Conservation (phyloP, 2,113 vertebrate species). For the Microcebus tavaratra region DNA sequence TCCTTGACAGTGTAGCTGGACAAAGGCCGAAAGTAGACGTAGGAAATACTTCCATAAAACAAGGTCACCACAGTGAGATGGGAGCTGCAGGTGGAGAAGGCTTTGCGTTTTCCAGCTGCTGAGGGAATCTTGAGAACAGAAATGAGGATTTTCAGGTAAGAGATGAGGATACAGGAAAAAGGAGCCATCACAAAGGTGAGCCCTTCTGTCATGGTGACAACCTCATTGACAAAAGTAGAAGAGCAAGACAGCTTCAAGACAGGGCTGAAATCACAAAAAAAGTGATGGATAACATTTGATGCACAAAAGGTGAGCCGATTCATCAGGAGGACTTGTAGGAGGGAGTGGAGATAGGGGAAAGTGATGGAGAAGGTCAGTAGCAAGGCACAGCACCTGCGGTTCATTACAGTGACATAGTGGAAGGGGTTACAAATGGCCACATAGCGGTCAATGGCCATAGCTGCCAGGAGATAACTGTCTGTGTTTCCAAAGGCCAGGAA, state of each 20-base stretch:
- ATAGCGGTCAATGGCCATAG: too few relatives aligned
- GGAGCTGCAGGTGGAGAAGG: conserved; percentile 76
- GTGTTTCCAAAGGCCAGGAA: too few relatives aligned
- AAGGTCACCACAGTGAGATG: conserved; percentile 70
- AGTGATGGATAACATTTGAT: conserved; percentile 61
- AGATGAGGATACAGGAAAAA: conserved; percentile 50
- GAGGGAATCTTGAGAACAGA: conserved; percentile 50
- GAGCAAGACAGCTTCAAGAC: conserved; percentile 67
- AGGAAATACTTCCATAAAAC: conserved; percentile 69
- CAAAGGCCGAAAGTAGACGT: conserved; percentile 63
- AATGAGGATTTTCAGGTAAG: conserved; percentile 59
- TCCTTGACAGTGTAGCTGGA: conserved; percentile 35
- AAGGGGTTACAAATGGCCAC: too few relatives aligned
- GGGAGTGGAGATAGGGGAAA: conserved; percentile 48
- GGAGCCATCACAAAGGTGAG: conserved; percentile 54
- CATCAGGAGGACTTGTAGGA: conserved; percentile 43
- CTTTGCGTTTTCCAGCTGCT: conserved; percentile 45
- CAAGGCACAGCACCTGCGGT: background rate
- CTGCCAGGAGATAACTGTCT: too few relatives aligned
- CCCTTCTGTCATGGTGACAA: conserved; percentile 33
- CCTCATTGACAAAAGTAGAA: conserved; percentile 50
- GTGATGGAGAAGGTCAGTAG: background rate
- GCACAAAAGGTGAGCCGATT: conserved; percentile 58
- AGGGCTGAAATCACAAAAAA: conserved; percentile 67
- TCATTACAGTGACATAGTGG: too few relatives aligned